A percentile compares a stretch with the other conserved stretches of the same genome.
Conservation (phyloP, 1,140 invertebrate genomes). For the Tetramorium parvispinum region DNA sequence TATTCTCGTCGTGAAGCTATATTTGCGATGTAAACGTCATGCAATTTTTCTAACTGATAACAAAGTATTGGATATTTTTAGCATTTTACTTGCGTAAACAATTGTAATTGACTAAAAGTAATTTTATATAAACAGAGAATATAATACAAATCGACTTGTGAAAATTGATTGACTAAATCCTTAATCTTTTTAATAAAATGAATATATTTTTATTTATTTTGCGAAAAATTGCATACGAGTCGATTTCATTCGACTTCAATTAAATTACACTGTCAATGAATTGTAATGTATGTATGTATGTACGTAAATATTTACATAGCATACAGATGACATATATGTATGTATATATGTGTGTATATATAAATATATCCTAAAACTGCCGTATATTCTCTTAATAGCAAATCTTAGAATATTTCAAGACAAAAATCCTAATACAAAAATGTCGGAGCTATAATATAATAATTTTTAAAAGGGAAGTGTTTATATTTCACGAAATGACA, state of each 20-base stretch:
- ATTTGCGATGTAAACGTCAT: conserved; percentile 19
- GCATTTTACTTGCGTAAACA: background rate
- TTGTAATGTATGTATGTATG: conserved; percentile 65
- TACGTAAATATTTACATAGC: conserved; percentile 61
- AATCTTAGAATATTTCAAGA: too few relatives aligned
- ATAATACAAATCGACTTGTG: background rate
- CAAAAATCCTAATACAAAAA: too few relatives aligned
- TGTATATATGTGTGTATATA: too few relatives aligned
- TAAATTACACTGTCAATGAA: conserved; percentile 5
- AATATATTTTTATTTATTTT: background rate
- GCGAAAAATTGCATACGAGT: conserved; percentile 66
- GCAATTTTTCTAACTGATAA: conserved; percentile 47
- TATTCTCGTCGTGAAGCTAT: conserved; percentile 33
- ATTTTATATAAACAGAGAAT: background rate
- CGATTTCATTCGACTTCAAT: conserved; percentile 37
- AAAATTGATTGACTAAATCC: background rate
- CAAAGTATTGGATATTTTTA: background rate
- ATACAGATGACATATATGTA: conserved; percentile 34
- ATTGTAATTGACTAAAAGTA: conserved; percentile 15
- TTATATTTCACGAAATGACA: too few relatives aligned
- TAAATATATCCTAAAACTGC: too few relatives aligned
- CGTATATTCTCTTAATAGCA: too few relatives aligned
- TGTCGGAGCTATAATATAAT: too few relatives aligned
- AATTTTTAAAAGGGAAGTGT: too few relatives aligned
- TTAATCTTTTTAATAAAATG: background rate